Evolutionary conservation across 1,140 invertebrate species (phyloP).

Genomic region (Aphaenogaster rudis): DNA sequence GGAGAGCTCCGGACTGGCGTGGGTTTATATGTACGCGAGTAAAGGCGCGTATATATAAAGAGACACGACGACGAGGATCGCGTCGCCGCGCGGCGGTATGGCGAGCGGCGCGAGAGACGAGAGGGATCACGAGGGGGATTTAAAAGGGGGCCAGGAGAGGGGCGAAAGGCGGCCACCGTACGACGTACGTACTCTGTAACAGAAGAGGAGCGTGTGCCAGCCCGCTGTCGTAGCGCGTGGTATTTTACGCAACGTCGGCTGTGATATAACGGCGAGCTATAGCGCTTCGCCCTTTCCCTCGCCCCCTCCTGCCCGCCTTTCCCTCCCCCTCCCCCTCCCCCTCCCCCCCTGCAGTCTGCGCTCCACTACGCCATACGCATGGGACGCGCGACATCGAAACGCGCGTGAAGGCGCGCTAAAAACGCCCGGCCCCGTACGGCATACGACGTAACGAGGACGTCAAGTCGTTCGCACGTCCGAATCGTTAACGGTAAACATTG

Average conservation of each 20-base stretch:
- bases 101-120: conserved; percentile 3
- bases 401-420: conserved; percentile 48
- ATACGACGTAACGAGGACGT: conserved; percentile 35
- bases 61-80: conserved; percentile 48
- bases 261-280: conserved; percentile 74
- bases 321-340: not conserved
- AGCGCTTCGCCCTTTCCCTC: conserved; percentile 10
- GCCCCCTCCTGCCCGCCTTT: conserved; percentile 50
- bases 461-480: conserved; percentile 38
- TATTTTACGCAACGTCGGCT: conserved; percentile 81
- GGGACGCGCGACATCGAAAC: conserved; percentile 34
- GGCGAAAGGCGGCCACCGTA: conserved; percentile 75
- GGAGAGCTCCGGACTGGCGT: conserved; percentile 63
- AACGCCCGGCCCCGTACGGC: conserved; percentile 33
- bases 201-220: conserved; percentile 68
- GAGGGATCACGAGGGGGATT: conserved; percentile 54
- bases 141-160: conserved; percentile 74
- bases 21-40: conserved; percentile 54
- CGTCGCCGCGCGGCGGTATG: not conserved
- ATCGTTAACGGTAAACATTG: conserved; percentile 50
- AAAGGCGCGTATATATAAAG: conserved; percentile 59
- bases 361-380: conserved; percentile 11
- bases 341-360: not conserved
- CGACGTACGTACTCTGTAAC: conserved; percentile 71
- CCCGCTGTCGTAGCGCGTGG: conserved; percentile 71